Evolutionary conservation across 2,888 invertebrate species (phyloP).

Genomic region (Antheraea assamensis): DNA sequence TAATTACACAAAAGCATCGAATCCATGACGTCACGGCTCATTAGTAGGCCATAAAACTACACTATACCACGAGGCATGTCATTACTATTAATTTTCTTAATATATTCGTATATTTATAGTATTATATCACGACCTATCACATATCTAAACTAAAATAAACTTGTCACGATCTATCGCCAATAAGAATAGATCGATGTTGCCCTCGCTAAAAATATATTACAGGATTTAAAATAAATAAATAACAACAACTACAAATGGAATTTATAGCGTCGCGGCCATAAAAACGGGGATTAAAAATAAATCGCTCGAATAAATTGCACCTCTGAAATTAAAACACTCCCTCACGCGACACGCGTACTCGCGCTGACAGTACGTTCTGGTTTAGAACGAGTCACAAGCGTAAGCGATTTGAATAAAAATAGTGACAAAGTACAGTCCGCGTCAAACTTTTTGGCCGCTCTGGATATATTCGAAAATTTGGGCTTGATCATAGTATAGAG

Average conservation of each 20-base stretch:
- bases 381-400: conserved; percentile 37
- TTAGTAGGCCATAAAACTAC: too few relatives aligned
- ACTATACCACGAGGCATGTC: too few relatives aligned
- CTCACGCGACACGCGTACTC: conserved; percentile 75
- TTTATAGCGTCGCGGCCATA: conserved; percentile 78
- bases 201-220: conserved; percentile 7
- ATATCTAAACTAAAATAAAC: neutral
- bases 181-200: neutral
- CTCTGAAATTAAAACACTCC: conserved; percentile 82
- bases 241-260: conserved; percentile 69
- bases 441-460: too few relatives aligned
- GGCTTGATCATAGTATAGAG: too few relatives aligned
- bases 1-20: too few relatives aligned
- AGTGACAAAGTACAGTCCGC: neutral
- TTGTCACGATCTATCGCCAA: neutral
- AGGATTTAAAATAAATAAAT: conserved; percentile 51
- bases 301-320: conserved; percentile 82
- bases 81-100: too few relatives aligned
- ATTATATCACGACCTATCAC: too few relatives aligned
- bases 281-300: conserved; percentile 82
- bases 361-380: conserved; percentile 47
- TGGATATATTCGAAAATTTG: too few relatives aligned
- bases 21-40: too few relatives aligned
- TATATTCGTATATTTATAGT: too few relatives aligned
- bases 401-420: conserved; percentile 17